A percentile compares a stretch with the other conserved stretches of the same genome.
phyloP scores from a whole-genome alignment of 2,797 vertebrate genomes.

The Trachurus trachurus region DNA sequence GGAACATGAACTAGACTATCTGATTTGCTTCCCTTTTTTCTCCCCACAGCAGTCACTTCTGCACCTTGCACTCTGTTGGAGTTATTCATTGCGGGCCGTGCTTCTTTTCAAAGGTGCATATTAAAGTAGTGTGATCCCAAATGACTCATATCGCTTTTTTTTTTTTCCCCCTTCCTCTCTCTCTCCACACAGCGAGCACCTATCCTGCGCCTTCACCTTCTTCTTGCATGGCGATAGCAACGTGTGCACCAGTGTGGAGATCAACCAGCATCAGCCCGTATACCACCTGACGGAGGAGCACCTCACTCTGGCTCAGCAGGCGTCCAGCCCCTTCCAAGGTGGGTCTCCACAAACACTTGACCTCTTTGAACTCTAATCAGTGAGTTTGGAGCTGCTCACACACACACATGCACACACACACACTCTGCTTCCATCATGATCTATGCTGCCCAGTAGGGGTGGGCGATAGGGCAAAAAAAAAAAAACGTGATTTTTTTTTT shows the following conservation, averaged over 20 bases:
- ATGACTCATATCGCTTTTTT: slow-evolving; percentile 34
- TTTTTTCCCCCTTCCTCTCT: slow-evolving; percentile 15
- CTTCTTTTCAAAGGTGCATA: slow-evolving; percentile 48
- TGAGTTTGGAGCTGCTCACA: not conserved
- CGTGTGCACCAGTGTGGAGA: slow-evolving; percentile 99
- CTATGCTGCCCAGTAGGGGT: not conserved
- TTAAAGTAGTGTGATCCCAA: slow-evolving; percentile 42
- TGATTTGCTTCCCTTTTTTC: slow-evolving; percentile 26
- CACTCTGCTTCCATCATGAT: slow-evolving; percentile 1
- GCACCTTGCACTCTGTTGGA: slow-evolving; percentile 26
- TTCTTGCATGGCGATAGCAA: slow-evolving; percentile 99
- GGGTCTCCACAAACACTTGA: slow-evolving; percentile 32
- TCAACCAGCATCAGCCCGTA: slow-evolving; percentile 98
- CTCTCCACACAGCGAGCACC: slow-evolving; percentile 90
- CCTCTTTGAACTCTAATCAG: not conserved
- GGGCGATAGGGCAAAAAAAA: too few relatives aligned
- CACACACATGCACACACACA: too few relatives aligned
- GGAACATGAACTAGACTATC: slow-evolving; percentile 43
- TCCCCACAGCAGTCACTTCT: slow-evolving; percentile 16
- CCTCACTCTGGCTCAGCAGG: slow-evolving; percentile 95
- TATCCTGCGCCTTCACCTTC: slow-evolving; percentile 99
- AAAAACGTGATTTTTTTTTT: too few relatives aligned
- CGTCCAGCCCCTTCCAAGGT: slow-evolving; percentile 98
- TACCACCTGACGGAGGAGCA: slow-evolving; percentile 98
- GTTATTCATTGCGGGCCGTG: slow-evolving; percentile 42